Base-by-base conservation (phyloP, 2,888 invertebrate genomes). In the Anagyrus pseudococci region DNA sequence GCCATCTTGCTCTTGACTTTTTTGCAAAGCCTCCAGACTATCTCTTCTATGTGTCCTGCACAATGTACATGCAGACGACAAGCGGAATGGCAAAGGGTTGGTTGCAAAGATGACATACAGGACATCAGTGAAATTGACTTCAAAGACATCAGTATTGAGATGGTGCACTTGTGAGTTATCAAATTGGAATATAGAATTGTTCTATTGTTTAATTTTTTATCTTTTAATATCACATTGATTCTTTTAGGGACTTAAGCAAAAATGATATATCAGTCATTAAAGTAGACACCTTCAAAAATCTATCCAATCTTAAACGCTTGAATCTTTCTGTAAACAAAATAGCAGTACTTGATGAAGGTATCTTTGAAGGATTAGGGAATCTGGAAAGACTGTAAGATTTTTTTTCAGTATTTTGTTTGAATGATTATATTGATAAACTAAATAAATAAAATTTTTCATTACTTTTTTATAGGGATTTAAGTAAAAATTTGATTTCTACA, bases 331-430 rank as follows among this genome's bases (percentile, higher is more conserved):
- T 83, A 69, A 93, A 94, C 77, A 86, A 86, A 71, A 86, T 94
- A 64, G 87, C 85, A 71, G 83, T 85, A 71, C 83, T 94, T 49
- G 87, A 88, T 72, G 86, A 87, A 72, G 84, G 85, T 63, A 87
- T 89, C 77, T 92, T 93, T 78, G 86, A 86, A 49, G 88, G 89
- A 15, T 82, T 93, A 49, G 81, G 82, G 1, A 87, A 87, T 73
- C 82, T 91, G 73, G 89, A 89, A 74, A 89, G 89, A 83, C 77
- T 91, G 90, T 90, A 82, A 88, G 89, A 85, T 72, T 62, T 47
- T 47, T 6, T 15, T 29, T 29, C 10, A 7, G 4, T 7, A 2
- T 37, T 13, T 37, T 37, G 15, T 37, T 37, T 37, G 13, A 2
- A 37, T 8, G 3, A 10, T n/a, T n/a, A 2, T 4, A 37, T 15